Evolutionary conservation across 2,888 invertebrate genomes (phyloP).

Genomic region (Catonia carolina): DNA sequence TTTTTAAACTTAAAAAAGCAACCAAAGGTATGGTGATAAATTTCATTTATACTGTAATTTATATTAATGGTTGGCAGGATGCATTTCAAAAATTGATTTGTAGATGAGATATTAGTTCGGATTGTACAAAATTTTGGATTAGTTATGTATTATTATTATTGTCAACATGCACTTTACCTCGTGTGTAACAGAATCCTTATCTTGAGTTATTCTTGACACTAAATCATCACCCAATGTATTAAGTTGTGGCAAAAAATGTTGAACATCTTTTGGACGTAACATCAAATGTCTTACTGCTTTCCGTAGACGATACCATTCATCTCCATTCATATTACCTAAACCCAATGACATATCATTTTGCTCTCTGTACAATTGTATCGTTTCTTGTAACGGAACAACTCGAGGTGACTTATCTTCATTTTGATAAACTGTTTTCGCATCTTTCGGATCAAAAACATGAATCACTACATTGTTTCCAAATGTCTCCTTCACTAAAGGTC

Average conservation of each 20-base stretch:
- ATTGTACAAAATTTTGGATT: too few species aligned
- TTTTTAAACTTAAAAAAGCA: too few species aligned
- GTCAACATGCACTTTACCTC: too few species aligned
- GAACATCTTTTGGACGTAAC: constrained; percentile 47
- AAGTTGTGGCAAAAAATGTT: constrained; percentile 43
- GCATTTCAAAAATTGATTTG: too few species aligned
- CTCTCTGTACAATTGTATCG: constrained; percentile 45
- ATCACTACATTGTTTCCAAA: constrained; percentile 42
- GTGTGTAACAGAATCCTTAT: constrained; percentile 27
- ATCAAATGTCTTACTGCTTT: constrained; percentile 48
- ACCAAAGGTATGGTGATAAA: too few species aligned
- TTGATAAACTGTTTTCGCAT: constrained; percentile 44
- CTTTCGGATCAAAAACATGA: constrained; percentile 48
- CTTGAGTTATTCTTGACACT: constrained; percentile 39
- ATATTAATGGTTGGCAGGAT: too few species aligned
- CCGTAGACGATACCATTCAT: constrained; percentile 49
- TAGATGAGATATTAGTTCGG: too few species aligned
- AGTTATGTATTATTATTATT: too few species aligned
- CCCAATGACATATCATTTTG: constrained; percentile 46
- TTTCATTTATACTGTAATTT: too few species aligned
- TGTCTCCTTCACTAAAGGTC: constrained; percentile 46
- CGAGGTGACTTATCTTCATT: constrained; percentile 47
- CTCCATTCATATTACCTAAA: constrained; percentile 51
- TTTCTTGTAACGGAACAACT: constrained; percentile 47
- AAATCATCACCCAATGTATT: constrained; percentile 43